Percentiles rank a stretch among this genome's conserved stretches.
Conservation (phyloP, 2,797 vertebrate species). For the Chelonia mydas region DNA sequence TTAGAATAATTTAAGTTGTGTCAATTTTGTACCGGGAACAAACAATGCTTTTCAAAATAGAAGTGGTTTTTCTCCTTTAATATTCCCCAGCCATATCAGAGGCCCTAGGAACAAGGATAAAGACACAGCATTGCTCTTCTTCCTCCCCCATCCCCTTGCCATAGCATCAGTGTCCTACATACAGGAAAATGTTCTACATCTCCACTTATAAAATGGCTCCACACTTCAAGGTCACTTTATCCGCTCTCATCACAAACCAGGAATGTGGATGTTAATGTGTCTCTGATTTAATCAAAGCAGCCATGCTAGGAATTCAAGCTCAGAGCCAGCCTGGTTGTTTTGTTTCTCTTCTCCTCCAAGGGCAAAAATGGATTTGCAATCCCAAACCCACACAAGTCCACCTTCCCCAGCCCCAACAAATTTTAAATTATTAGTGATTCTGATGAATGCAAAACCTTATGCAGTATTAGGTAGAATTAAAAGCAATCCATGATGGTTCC, state of each 20-base stretch:
- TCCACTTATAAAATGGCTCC: background rate
- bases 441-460: rapidly evolving
- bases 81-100: rapidly evolving
- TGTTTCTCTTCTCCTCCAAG: constrained; percentile 2
- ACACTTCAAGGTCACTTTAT: constrained; percentile 32
- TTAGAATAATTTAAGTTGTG: rapidly evolving
- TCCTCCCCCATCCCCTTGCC: background rate
- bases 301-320: background rate
- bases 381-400: rapidly evolving
- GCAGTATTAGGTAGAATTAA: background rate
- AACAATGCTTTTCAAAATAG: background rate
- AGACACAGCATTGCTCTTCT: rapidly evolving
- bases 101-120: rapidly evolving
- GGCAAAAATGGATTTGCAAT: background rate
- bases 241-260: rapidly evolving
- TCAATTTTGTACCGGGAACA: background rate
- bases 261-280: background rate
- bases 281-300: constrained; percentile 18
- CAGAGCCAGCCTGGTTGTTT: background rate
- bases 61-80: background rate
- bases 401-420: rapidly evolving
- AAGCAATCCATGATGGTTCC: background rate
- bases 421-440: rapidly evolving
- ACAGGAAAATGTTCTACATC: rapidly evolving
- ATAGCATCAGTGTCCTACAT: background rate